Evolutionary conservation across 2,113 vertebrate genomes (phyloP).

Genomic region (Ptilorrhoa leucosticta): DNA sequence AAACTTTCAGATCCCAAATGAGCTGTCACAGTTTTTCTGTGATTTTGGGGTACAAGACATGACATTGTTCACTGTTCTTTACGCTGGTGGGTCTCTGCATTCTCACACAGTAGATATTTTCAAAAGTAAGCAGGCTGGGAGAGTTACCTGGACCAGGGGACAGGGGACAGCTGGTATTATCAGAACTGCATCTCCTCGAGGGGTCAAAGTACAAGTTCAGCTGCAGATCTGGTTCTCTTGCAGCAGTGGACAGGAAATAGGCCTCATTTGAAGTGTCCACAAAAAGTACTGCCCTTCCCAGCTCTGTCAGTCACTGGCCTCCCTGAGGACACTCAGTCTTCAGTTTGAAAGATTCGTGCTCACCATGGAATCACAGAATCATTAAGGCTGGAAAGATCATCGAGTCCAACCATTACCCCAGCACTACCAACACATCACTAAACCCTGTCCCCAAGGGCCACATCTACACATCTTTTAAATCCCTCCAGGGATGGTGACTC

Average conservation of each 20-base stretch:
- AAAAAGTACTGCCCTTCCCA: not conserved
- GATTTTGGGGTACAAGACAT: not conserved
- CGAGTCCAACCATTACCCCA: not conserved
- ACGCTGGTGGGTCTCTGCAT: not conserved
- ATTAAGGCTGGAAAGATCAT: not conserved
- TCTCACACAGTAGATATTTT: not conserved
- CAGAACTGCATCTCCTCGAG: not conserved
- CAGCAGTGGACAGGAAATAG: not conserved
- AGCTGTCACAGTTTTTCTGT: not conserved
- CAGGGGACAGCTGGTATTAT: not conserved
- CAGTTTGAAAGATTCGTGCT: not conserved
- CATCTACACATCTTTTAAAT: not conserved
- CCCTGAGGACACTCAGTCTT: not conserved
- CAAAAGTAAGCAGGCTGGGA: not conserved
- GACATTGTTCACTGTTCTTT: not conserved
- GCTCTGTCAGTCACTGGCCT: not conserved
- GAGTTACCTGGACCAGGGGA: not conserved
- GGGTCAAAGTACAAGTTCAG: not conserved
- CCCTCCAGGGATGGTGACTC: not conserved
- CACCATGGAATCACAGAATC: not conserved
- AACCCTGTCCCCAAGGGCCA: not conserved
- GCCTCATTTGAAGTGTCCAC: not conserved
- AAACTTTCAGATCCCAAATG: not conserved
- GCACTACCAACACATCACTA: not conserved
- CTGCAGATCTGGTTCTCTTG: not conserved